These are phyloP conservation scores for Trichonephila clavata DNA, from an alignment of 1,140 invertebrate species.

Conservation along the genomic window DNA sequence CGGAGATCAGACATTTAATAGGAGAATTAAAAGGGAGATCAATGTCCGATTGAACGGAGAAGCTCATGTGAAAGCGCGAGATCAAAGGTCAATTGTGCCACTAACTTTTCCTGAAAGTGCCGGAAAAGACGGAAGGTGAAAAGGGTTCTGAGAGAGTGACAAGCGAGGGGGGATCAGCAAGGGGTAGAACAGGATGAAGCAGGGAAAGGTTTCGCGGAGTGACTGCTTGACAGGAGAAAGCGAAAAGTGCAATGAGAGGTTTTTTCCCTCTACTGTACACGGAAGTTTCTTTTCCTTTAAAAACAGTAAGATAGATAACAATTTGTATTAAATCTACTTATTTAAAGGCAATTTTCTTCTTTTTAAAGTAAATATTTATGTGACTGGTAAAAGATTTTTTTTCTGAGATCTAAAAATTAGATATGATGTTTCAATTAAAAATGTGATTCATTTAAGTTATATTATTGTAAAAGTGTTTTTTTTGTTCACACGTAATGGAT, in stretches of 20 bases:
- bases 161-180: not conserved
- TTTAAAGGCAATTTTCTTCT: too few species aligned
- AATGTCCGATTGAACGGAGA: not conserved
- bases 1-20: too few species aligned
- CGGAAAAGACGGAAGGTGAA: constrained; percentile 3
- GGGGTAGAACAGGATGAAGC: too few species aligned
- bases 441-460: too few species aligned
- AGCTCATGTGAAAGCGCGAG: not conserved
- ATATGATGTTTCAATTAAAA: too few species aligned
- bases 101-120: not conserved
- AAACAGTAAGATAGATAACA: not conserved
- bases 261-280: not conserved
- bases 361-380: too few species aligned
- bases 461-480: too few species aligned
- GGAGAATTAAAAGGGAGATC: not conserved
- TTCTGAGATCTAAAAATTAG: too few species aligned
- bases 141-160: not conserved
- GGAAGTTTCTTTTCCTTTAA: not conserved
- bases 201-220: not conserved
- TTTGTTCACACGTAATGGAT: too few species aligned
- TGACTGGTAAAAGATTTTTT: too few species aligned
- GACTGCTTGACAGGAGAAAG: not conserved
- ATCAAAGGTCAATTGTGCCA: not conserved
- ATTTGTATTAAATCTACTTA: not conserved
- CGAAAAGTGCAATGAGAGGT: not conserved